These are phyloP conservation scores for Lycia hirtaria DNA, from an alignment of 2,888 invertebrate species.

Conservation along the genomic window DNA sequence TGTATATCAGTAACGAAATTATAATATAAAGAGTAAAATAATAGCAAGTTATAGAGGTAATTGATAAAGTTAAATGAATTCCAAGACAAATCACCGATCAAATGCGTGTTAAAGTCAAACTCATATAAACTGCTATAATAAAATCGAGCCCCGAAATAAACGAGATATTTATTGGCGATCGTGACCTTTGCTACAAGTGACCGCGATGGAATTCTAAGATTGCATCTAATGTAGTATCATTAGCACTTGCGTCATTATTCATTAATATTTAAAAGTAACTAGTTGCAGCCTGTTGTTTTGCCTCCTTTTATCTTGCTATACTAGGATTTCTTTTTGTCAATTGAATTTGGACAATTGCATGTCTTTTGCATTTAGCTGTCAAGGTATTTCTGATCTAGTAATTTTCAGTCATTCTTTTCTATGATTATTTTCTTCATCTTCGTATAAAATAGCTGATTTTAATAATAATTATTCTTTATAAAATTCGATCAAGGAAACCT, in stretches of 20 bases:
- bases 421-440: too few relatives aligned
- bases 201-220: conserved; percentile 54
- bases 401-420: too few relatives aligned
- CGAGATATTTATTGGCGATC: conserved; percentile 45
- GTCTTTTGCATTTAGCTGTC: too few relatives aligned
- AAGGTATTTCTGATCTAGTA: too few relatives aligned
- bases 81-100: conserved; percentile 1
- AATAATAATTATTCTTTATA: too few relatives aligned
- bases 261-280: background rate
- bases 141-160: conserved; percentile 23
- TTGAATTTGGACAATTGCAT: too few relatives aligned
- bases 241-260: conserved; percentile 27
- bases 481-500: too few relatives aligned
- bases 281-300: background rate
- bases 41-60: background rate
- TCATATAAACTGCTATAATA: conserved; percentile 18
- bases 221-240: conserved; percentile 40
- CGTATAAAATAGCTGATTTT: too few relatives aligned
- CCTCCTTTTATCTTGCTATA: too few relatives aligned
- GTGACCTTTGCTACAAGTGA: conserved; percentile 55
- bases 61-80: background rate
- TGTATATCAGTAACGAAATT: background rate
- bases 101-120: conserved; percentile 4
- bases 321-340: too few relatives aligned
- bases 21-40: background rate